These are phyloP conservation scores for Orchesellides sinensis DNA, from an alignment of 2,888 invertebrate species.

Conservation along the genomic window DNA sequence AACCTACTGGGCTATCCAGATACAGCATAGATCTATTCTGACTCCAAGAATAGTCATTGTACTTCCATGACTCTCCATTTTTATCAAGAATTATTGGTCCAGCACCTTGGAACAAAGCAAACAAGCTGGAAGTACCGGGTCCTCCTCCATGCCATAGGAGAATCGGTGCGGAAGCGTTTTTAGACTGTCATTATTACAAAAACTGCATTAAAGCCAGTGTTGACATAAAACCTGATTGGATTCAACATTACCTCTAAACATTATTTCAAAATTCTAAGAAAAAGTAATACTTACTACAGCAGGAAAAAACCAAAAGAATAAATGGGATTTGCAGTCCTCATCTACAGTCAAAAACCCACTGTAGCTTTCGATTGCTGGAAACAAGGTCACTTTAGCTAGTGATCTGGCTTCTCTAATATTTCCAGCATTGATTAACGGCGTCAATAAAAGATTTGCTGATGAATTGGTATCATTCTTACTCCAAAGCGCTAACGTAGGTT, in stretches of 20 bases:
- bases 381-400: constrained; percentile 75
- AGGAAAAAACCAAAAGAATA: constrained; percentile 96
- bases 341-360: constrained; percentile 92
- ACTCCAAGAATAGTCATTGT: constrained; percentile 87
- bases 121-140: constrained; percentile 80
- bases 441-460: constrained; percentile 81
- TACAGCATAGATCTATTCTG: constrained; percentile 88
- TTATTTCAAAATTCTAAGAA: background rate
- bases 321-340: constrained; percentile 85
- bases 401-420: constrained; percentile 82
- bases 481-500: background rate
- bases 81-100: constrained; percentile 80
- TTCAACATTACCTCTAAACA: background rate
- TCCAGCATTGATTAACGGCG: constrained; percentile 85
- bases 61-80: constrained; percentile 78
- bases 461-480: no score
- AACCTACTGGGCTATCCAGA: constrained; percentile 95
- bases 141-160: constrained; percentile 81
- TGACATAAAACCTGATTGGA: background rate
- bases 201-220: background rate
- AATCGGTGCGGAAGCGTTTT: constrained; percentile 75
- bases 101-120: constrained; percentile 80
- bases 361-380: constrained; percentile 81
- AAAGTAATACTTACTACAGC: constrained; percentile 79
- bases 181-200: constrained; percentile 34